Evolutionary conservation across 2,797 vertebrate genomes (phyloP), one percentile per base, ranked within the genome.

Genomic region (Octomys mimax): DNA sequence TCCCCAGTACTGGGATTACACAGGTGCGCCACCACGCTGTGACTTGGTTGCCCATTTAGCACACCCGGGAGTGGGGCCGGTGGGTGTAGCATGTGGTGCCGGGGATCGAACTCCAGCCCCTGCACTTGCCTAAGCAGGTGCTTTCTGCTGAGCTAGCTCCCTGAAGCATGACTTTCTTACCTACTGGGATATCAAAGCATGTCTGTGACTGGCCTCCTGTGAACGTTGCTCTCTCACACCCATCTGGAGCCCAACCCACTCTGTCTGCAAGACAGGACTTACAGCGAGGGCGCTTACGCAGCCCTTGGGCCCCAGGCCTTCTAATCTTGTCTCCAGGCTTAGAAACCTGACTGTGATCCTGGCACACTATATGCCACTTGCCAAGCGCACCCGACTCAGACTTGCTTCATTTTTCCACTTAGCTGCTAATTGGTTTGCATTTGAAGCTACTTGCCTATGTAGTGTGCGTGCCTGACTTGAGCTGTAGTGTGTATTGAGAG

Each of bases 371-470:
- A 0, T 96, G 73, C 4, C 2, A 79, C 70, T 91, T 79, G 52
- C 22, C 19, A 93, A 81, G 31, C 22, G 13, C 33, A 1, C 42
- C 22, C 28, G 52, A 22, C 81, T 39, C 87, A 96, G 19, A 39
- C 66, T 84, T 8, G 18, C 0, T 0, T 64, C n/a, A 31, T 31
- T 57, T 22, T 95, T 91, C 54, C 68, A 39, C 1, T 46, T 0
- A 31, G 39, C 33, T 85, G 18, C 39, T 21, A 9, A 70, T 77
- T 68, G 70, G 33, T 24, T 87, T 91, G 52, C 61, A 11, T 68
- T 78, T 68, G 61, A 68, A 66, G 68, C 57, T n/a, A 33, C 42
- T 14, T 87, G 31, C 18, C 36, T 11, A 11, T 11, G 39, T 26
- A 28, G 39, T 26, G 22, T 42, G 12, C 19, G 12, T 46, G 39